A percentile compares a stretch with the other conserved stretches of the same genome.
These are phyloP conservation scores for Chymomyza procnemis DNA, from an alignment of 2,888 invertebrate genomes.

Conservation along the genomic window DNA sequence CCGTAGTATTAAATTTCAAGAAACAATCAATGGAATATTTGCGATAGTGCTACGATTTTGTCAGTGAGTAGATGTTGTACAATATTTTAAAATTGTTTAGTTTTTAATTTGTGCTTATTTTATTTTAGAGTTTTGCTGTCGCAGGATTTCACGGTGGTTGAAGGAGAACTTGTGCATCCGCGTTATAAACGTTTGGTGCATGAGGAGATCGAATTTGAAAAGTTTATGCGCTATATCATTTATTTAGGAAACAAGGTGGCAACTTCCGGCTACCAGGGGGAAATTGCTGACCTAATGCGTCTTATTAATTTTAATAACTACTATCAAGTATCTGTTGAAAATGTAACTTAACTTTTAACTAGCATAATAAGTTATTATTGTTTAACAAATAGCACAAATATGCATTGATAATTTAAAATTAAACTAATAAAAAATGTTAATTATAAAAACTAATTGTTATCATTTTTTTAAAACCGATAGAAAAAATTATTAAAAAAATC, in stretches of 20 bases:
- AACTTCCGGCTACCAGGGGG: constrained; percentile 77
- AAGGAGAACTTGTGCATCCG: constrained; percentile 73
- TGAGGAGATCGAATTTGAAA: constrained; percentile 77
- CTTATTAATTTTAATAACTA: constrained; percentile 78
- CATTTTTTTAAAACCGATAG: no score
- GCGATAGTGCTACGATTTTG: constrained; percentile 83
- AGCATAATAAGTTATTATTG: not conserved
- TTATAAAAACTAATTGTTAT: not conserved
- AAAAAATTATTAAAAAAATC: no score
- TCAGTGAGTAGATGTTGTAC: constrained; percentile 59
- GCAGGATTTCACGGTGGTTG: constrained; percentile 61
- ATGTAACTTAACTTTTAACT: not conserved
- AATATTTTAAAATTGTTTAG: not conserved
- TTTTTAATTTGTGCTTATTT: not conserved
- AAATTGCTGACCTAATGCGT: constrained; percentile 77
- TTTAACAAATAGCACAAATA: constrained; percentile 4
- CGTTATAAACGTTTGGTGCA: constrained; percentile 73
- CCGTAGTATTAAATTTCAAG: constrained; percentile 84
- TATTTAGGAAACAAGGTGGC: constrained; percentile 78
- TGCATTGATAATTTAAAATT: not conserved
- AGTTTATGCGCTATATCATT: constrained; percentile 75
- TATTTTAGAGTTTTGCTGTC: constrained; percentile 72
- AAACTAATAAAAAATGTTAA: constrained; percentile 25
- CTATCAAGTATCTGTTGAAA: constrained; percentile 54
- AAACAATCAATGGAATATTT: constrained; percentile 85